A percentile compares a stretch with the other conserved stretches of the same genome.
These are phyloP conservation scores for Lytechinus variegatus DNA, from an alignment of 35 echinoderm and acorn worm species.

Conservation along the genomic window DNA sequence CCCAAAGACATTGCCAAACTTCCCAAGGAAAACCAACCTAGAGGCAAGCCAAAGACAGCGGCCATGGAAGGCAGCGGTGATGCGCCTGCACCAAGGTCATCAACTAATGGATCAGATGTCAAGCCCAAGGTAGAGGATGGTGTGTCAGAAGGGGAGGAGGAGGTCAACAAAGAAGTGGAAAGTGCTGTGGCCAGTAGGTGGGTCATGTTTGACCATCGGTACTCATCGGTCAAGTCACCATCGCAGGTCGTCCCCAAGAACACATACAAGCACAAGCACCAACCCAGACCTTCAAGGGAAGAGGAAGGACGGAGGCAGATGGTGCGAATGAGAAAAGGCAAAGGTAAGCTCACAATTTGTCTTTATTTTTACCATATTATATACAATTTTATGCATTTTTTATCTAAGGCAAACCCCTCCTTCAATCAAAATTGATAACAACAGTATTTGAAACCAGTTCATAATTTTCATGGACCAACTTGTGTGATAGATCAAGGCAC, in stretches of 20 bases:
- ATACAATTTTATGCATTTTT: not conserved
- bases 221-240: slow-evolving; percentile 26
- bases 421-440: not conserved
- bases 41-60: not conserved
- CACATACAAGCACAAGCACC: slow-evolving; percentile 47
- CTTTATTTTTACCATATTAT: not conserved
- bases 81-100: not conserved
- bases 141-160: slow-evolving; percentile 23
- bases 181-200: not conserved
- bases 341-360: not conserved
- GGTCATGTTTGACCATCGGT: slow-evolving; percentile 47
- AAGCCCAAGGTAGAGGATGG: slow-evolving; percentile 28
- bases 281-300: slow-evolving; percentile 12
- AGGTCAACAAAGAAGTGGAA: not conserved
- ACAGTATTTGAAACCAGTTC: not conserved
- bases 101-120: not conserved
- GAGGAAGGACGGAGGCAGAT: slow-evolving; percentile 41
- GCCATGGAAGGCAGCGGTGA: not conserved
- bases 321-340: slow-evolving; percentile 47
- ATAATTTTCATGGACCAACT: not conserved
- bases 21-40: not conserved
- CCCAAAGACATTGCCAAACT: not conserved
- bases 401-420: not conserved
- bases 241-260: not conserved
- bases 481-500: not conserved